Evolutionary conservation across 2,888 invertebrate genomes (phyloP).

Genomic region (Pilophorus perplexus): DNA sequence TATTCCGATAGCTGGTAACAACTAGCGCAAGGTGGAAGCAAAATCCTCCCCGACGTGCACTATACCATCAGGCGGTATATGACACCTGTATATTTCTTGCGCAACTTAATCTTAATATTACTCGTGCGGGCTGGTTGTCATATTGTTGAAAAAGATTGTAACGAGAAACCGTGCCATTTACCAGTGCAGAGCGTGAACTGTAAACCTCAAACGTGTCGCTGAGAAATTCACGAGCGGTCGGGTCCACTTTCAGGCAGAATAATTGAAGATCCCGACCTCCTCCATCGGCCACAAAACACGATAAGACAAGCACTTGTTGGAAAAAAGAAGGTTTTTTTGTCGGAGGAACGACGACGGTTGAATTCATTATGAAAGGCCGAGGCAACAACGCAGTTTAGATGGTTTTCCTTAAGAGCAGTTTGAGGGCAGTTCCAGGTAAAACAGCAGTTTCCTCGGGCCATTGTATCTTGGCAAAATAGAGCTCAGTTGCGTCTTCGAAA

Average conservation of each 20-base stretch:
- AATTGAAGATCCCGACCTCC: neutral
- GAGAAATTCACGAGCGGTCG: neutral
- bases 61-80: too few relatives aligned
- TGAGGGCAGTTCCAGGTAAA: conserved; percentile 6
- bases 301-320: neutral
- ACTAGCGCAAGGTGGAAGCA: too few relatives aligned
- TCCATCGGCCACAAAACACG: neutral
- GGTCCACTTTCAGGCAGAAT: neutral
- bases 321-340: neutral
- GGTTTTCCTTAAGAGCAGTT: neutral
- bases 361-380: conserved; percentile 18
- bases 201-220: conserved; percentile 6
- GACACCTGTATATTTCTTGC: too few relatives aligned
- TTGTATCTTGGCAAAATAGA: conserved; percentile 7
- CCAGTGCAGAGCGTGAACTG: neutral
- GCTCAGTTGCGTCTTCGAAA: neutral
- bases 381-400: neutral
- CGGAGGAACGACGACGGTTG: neutral
- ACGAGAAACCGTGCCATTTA: conserved; percentile 15
- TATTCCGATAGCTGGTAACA: too few relatives aligned
- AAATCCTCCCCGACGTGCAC: too few relatives aligned
- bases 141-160: too few relatives aligned
- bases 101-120: too few relatives aligned
- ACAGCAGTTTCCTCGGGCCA: neutral
- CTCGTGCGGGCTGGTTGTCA: too few relatives aligned